Percentiles rank a stretch among this genome's conserved stretches.
Evolutionary conservation across 1,140 invertebrate genomes (phyloP).

Genomic region (Drosophila virilis): DNA sequence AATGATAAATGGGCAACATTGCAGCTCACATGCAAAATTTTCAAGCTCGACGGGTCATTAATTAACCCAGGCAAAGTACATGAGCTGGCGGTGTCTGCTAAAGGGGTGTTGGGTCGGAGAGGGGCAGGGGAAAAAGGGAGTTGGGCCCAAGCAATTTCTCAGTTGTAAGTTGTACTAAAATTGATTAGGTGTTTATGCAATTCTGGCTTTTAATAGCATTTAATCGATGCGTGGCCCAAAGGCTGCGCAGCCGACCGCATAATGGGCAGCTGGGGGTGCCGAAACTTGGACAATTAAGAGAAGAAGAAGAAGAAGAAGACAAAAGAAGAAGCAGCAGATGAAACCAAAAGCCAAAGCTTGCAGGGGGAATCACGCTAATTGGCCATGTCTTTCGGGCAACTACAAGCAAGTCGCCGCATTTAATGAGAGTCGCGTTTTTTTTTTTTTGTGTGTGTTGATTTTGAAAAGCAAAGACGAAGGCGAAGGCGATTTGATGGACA

Average conservation of each 20-base stretch:
- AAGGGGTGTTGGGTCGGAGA: too few relatives aligned
- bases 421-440: conserved; percentile 60
- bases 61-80: conserved; percentile 53
- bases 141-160: conserved; percentile 22
- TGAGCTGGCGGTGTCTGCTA: background rate
- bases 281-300: conserved; percentile 50
- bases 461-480: conserved; percentile 52
- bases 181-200: conserved; percentile 73
- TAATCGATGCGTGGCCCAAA: conserved; percentile 66
- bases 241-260: conserved; percentile 15
- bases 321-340: conserved; percentile 39
- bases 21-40: conserved; percentile 53
- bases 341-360: conserved; percentile 11
- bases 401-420: conserved; percentile 72
- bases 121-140: background rate
- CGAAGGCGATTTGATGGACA: conserved; percentile 49
- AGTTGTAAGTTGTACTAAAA: conserved; percentile 46
- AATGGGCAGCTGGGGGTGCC: conserved; percentile 41
- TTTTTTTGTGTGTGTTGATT: conserved; percentile 4
- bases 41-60: conserved; percentile 63
- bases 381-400: conserved; percentile 70
- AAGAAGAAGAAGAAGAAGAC: conserved; percentile 61
- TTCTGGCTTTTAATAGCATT: conserved; percentile 68
- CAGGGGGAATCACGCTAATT: conserved; percentile 73
- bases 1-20: conserved; percentile 69